Evolutionary conservation across 1,140 invertebrate genomes (phyloP).

Genomic region (Babylonia areolata): DNA sequence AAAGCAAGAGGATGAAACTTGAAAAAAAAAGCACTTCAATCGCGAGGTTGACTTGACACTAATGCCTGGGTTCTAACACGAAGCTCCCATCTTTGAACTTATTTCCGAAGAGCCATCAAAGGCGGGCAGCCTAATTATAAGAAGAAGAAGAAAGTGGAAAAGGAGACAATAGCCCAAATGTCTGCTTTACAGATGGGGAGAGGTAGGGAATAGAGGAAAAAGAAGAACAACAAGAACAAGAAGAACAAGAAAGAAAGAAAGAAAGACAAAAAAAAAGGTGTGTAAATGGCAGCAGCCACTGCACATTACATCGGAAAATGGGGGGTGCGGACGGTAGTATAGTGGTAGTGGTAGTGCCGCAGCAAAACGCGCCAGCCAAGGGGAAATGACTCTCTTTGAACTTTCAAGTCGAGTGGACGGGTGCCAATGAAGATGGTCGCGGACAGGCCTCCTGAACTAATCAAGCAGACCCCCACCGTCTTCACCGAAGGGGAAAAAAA

Average conservation of each 20-base stretch:
- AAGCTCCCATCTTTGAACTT: too few species aligned
- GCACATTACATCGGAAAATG: not conserved
- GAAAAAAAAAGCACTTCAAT: too few species aligned
- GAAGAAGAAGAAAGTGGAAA: too few species aligned
- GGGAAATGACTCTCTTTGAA: constrained; percentile 7
- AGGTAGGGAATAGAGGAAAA: not conserved
- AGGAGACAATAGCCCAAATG: too few species aligned
- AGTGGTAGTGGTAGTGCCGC: not conserved
- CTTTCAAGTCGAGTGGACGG: not conserved
- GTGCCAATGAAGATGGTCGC: not conserved
- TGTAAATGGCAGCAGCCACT: not conserved
- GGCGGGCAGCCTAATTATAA: too few species aligned
- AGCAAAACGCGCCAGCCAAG: not conserved
- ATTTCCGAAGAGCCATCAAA: too few species aligned
- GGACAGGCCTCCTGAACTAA: constrained; percentile 2
- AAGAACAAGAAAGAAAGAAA: constrained; percentile 1
- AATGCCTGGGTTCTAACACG: too few species aligned
- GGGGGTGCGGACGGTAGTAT: not conserved
- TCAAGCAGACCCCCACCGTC: not conserved
- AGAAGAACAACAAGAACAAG: not conserved
- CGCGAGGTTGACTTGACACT: too few species aligned
- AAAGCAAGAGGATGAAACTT: too few species aligned
- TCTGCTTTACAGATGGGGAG: not conserved
- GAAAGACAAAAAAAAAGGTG: not conserved
- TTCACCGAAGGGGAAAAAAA: too few species aligned